Evolutionary conservation across 2,888 invertebrate species (phyloP), one percentile per base, ranked within the genome.

Genomic region (Euplexia lucipara): DNA sequence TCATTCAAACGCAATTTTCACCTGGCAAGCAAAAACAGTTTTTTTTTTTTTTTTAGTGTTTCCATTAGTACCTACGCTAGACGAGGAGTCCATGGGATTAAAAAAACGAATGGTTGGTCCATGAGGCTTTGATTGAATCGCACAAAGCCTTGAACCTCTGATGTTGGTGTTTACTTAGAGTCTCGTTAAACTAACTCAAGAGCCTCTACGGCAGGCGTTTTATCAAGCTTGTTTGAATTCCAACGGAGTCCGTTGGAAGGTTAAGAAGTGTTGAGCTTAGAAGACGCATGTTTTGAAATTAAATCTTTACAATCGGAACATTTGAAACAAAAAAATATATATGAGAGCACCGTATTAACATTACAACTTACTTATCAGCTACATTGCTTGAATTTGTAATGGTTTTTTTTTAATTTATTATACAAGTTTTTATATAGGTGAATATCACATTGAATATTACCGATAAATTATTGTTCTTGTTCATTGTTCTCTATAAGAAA

Each of bases 171-270:
- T 87, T 86, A 78, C 82, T 72, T 68, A 64, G 69, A 78, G 68
- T 79, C 84, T 85, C 83, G 84, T 87, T 88, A 85, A 85, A 84
- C 82, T 82, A 85, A 85, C 83, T 85, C 76, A 81, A 83, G 83
- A 81, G 79, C 74, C 64, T 70, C 63, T 45, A 45, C 47, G 56
- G 45, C 58, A 37, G 26, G 37, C 49, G 63, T 71, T 61, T 56
- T 52, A 30, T 49, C 39, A 49, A 48, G 20, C 32, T 37, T 26
- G 26, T 53, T 62, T 58, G 9, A 12, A n/a, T 2, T 26, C 22
- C 34, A 57, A 53, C 42, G n/a, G n/a, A n/a, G n/a, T 53, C 32
- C 16, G 32, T 41, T 42, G 47, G 26, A 26, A 37, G 22, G 74
- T 39, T 45, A 48, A 22, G 20, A 59, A 65, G 47, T 48, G 4